Percentiles rank a stretch among this genome's conserved stretches.
These are phyloP conservation scores for Therioaphis trifolii DNA, from an alignment of 2,888 invertebrate species.

Conservation along the genomic window DNA sequence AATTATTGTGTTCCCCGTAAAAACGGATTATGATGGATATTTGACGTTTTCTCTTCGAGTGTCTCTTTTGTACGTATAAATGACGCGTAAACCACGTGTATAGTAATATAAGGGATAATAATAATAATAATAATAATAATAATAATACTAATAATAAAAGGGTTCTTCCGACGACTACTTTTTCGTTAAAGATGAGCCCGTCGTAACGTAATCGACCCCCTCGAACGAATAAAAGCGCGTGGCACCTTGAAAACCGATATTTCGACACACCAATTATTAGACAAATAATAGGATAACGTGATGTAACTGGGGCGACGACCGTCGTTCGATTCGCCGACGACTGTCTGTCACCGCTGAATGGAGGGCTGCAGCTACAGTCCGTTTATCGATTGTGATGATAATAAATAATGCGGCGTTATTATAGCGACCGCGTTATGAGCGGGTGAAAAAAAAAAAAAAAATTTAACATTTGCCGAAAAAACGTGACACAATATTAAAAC, in stretches of 20 bases:
- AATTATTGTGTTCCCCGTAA: background rate
- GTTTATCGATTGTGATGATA: background rate
- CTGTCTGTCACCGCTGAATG: background rate
- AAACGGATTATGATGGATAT: constrained; percentile 45
- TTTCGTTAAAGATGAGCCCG: background rate
- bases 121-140: too few relatives aligned
- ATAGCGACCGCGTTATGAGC: background rate
- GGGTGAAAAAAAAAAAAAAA: background rate
- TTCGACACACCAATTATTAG: constrained; percentile 55
- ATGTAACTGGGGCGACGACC: constrained; percentile 59
- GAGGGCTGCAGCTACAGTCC: background rate
- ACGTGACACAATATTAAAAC: too few relatives aligned
- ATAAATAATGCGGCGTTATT: too few relatives aligned
- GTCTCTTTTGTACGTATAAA: background rate
- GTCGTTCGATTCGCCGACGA: constrained; percentile 35
- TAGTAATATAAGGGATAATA: too few relatives aligned
- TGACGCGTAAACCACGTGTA: background rate
- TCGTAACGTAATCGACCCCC: constrained; percentile 46
- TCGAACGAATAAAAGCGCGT: constrained; percentile 49
- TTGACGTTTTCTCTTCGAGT: background rate
- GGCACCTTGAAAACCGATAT: constrained; percentile 53
- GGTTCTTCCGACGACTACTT: constrained; percentile 30
- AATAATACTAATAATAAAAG: too few relatives aligned
- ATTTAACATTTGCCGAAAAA: background rate
- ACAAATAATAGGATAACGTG: constrained; percentile 42